Base-by-base conservation (phyloP, 2,113 vertebrate genomes). In the Copsychus sechellarum region DNA sequence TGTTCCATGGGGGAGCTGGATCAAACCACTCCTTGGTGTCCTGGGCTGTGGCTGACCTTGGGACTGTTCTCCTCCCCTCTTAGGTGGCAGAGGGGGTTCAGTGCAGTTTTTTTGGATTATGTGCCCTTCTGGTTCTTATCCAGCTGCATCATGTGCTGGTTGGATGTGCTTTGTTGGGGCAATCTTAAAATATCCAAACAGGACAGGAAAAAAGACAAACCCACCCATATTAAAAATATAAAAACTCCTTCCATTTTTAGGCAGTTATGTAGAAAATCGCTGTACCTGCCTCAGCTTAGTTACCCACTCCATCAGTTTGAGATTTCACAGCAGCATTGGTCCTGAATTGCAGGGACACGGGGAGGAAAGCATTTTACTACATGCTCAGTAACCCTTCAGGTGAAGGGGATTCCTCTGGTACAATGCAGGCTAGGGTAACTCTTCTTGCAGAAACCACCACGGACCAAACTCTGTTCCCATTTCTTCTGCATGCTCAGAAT, bases 71-170 rank as follows among this genome's bases (percentile, higher is more conserved):
- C 0, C 2, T 26, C 26, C 8, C 2, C 1, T 66, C 5, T 19
- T 2, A 8, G 8, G 50, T 28, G 54, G 8, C 48, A 73, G 51
- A 11, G 31, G 31, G 21, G 17, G 19, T n/a, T 83, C 0, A 0
- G 8, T 25, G 61, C 8, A 47, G 50, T 62, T 16, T 4, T 72
- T 60, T 72, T 3, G 3, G 57, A 15, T 74, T 8, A 50, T 33
- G 67, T 54, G 64, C 16, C 31, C 33, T n/a, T 81, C 45, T 83
- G 60, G 40, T 62, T 16, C 12, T 70, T 43, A 12, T 9, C 26
- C 54, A 70, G 66, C 71, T 20, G 33, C n/a, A 8, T 0, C 40
- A 4, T 0, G 1, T 34, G 19, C 66, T 36, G 24, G n/a, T 8
- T 57, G 48, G 33, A 17, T 22, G 16, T 28, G 31, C 17, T 91